Base-by-base conservation (phyloP, 2,113 vertebrate species). In the Equus przewalskii region DNA sequence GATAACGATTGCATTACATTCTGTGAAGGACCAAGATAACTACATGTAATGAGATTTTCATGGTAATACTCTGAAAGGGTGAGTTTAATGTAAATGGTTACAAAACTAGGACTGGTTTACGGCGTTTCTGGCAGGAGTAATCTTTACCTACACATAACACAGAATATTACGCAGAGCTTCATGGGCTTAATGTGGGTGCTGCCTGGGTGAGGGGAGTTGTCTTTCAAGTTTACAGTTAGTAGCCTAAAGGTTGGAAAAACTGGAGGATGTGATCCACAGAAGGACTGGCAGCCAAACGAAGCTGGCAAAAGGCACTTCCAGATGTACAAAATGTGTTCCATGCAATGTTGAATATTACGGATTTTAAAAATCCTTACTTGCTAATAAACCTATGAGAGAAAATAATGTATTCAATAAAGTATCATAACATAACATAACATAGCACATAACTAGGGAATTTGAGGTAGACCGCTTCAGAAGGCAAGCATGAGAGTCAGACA, bases 21-120 rank as follows among this genome's bases (percentile, higher is more conserved):
- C 51, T 94, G 58, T 54, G 33, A 88, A 96, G 96, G 44, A 87
- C 14, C 30, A 94, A 84, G 60, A 81, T 73, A 89, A 93, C 94
- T 58, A 93, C 30, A 84, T 58, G 22, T 89, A 91, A 84, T 87
- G 91, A 96, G 56, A 87, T 96, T 97, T 97, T 97, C 79, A 83
- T 58, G 44, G 56, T 80, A 88, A 86, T 80, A 84, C 16, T 89
- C 21, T n/a, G 41, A 73, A 90, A 97, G 33, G 78, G 33, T 92
- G 41, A 26, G 69, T 92, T 96, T 92, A 94, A 89, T 58, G 21
- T 72, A 91, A 75, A 87, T 97, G 49, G 88, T 92, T 51, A 96
- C 11, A 97, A 96, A 90, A 92, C 15, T 33, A 89, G n/a, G 28
- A 30, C 49, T 41, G 73, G 51, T 44, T 87, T 85, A 49, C 89